A percentile compares a stretch with the other conserved stretches of the same genome.
phyloP scores from a whole-genome alignment of 2,113 vertebrate genomes.

The Nothobranchius kuhntae region DNA sequence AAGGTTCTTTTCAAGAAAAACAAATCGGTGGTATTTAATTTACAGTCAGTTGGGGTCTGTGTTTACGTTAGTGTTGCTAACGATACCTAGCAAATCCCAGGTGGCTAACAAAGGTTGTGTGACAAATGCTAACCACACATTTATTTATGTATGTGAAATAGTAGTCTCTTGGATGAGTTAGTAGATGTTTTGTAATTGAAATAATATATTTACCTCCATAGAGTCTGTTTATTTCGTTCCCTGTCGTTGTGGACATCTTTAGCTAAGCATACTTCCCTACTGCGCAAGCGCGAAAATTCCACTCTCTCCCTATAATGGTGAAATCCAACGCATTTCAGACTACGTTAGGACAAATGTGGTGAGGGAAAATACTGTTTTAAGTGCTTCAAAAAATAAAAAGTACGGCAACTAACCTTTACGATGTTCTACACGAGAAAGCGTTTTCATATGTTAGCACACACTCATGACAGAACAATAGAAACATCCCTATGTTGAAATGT shows the following conservation, averaged over 20 bases:
- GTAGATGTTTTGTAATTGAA: conserved; percentile 11
- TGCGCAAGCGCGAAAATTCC: conserved; percentile 54
- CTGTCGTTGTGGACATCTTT: neutral
- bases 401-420: too few species aligned
- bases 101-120: conserved; percentile 30
- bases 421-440: too few species aligned
- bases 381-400: too few species aligned
- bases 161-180: conserved; percentile 18
- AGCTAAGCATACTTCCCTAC: conserved; percentile 19
- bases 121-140: conserved; percentile 34
- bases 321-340: too few species aligned
- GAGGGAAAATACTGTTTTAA: too few species aligned
- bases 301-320: neutral
- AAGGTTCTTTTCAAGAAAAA: conserved; percentile 46
- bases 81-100: conserved; percentile 30
- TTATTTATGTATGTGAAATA: conserved; percentile 12
- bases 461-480: accelerated
- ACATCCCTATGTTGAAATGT: conserved; percentile 8
- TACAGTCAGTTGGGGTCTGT: conserved; percentile 1
- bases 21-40: neutral
- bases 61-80: conserved; percentile 17
- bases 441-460: neutral
- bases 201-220: conserved; percentile 68
- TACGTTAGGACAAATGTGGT: too few species aligned
- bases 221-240: conserved; percentile 11